phyloP scores from a whole-genome alignment of 2,797 vertebrate species.

The Pachyuromys duprasi region DNA sequence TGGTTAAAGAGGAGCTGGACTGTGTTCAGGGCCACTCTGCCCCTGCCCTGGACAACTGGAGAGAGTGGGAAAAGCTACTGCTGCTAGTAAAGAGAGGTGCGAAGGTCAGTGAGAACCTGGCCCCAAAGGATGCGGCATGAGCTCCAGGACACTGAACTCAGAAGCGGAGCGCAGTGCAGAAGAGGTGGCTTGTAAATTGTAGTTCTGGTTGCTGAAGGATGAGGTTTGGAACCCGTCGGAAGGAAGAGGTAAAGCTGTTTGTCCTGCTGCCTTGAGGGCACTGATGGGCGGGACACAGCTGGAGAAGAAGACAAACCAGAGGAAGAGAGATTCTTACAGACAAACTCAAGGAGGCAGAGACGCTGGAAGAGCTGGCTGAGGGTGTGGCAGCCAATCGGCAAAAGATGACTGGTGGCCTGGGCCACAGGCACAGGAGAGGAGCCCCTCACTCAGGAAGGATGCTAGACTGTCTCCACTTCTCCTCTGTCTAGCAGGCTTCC shows the following conservation, averaged over 20 bases:
- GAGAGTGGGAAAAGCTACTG: neutral
- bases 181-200: constrained; percentile 93
- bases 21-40: too few species aligned
- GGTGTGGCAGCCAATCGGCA: neutral
- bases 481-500: neutral
- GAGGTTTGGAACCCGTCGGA: constrained; percentile 92
- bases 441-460: neutral
- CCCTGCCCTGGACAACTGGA: neutral
- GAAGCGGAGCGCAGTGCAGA: constrained; percentile 95
- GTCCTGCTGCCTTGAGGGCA: constrained; percentile 60
- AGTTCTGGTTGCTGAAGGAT: constrained; percentile 87
- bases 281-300: neutral
- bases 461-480: neutral
- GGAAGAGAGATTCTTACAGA: neutral
- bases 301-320: neutral
- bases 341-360: neutral
- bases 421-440: neutral
- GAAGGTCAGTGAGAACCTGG: neutral
- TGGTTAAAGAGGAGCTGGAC: constrained; percentile 94
- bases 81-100: neutral
- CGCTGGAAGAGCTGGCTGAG: neutral
- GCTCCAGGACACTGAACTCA: constrained; percentile 93
- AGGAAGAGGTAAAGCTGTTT: constrained; percentile 89
- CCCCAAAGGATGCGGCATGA: neutral
- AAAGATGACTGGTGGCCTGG: neutral